A percentile compares a stretch with the other conserved stretches of the same genome.
phyloP scores from a whole-genome alignment of 2,113 vertebrate species.

The Triplophysa rosa region DNA sequence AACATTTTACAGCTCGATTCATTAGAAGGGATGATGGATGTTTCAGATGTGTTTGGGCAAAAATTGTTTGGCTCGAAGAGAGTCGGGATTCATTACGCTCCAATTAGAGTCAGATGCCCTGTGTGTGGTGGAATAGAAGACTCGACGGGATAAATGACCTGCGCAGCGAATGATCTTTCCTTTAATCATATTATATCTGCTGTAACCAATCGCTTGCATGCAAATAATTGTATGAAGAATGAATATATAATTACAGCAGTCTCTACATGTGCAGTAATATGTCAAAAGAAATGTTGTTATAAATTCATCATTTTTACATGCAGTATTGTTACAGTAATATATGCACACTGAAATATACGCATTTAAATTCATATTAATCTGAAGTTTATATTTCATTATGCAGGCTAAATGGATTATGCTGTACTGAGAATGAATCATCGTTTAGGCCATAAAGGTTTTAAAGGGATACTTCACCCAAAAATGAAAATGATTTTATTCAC shows the following conservation, averaged over 20 bases:
- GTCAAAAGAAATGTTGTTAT: neutral
- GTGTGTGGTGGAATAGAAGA: conserved; percentile 6
- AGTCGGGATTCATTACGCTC: conserved; percentile 64
- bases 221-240: neutral
- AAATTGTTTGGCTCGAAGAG: conserved; percentile 53
- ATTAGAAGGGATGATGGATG: conserved; percentile 61
- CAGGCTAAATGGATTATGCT: too few species aligned
- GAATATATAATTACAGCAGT: neutral
- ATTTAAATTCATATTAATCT: too few species aligned
- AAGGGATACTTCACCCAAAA: too few species aligned
- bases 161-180: neutral
- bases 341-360: neutral
- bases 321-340: neutral
- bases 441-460: too few species aligned
- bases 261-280: conserved; percentile 2
- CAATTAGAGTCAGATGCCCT: conserved; percentile 55
- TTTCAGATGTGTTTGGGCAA: conserved; percentile 44
- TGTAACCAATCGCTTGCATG: neutral
- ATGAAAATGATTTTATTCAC: too few species aligned
- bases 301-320: neutral
- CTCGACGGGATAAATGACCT: conserved; percentile 11
- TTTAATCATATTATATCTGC: conserved; percentile 11
- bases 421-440: too few species aligned
- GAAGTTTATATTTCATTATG: too few species aligned
- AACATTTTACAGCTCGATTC: conserved; percentile 53